Percentiles rank a stretch among this genome's conserved stretches.
Conservation (phyloP, 1,140 invertebrate genomes). For the Phocides pigmalion region DNA sequence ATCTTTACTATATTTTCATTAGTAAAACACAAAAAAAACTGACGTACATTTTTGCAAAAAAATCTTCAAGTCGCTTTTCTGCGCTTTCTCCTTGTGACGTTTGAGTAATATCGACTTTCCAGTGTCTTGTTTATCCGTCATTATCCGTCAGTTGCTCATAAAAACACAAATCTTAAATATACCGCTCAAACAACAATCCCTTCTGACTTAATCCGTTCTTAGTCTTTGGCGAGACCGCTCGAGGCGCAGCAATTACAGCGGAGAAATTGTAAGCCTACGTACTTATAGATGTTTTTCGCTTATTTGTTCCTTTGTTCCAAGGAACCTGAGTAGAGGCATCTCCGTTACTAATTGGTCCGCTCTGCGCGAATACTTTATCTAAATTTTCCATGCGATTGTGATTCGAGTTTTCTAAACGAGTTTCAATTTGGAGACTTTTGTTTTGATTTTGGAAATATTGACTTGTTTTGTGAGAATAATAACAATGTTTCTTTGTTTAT, state of each 20-base stretch:
- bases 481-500: background rate
- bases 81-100: too few species aligned
- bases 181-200: background rate
- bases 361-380: slow-evolving; percentile 43
- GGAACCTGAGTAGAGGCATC: slow-evolving; percentile 51
- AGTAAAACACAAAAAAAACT: too few species aligned
- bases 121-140: too few species aligned
- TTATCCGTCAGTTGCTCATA: too few species aligned
- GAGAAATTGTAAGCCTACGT: slow-evolving; percentile 50
- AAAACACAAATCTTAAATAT: too few species aligned
- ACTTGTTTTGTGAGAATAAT: slow-evolving; percentile 4
- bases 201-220: slow-evolving; percentile 27
- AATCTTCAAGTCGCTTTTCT: too few species aligned
- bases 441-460: slow-evolving; percentile 22
- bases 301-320: slow-evolving; percentile 59
- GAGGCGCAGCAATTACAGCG: slow-evolving; percentile 58
- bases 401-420: slow-evolving; percentile 24
- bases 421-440: slow-evolving; percentile 14
- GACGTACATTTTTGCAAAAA: too few species aligned
- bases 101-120: too few species aligned
- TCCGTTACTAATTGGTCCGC: slow-evolving; percentile 63
- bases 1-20: too few species aligned
- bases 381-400: slow-evolving; percentile 45
- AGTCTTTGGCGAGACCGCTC: slow-evolving; percentile 47
- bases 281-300: slow-evolving; percentile 61